Base-by-base conservation (phyloP, 2,113 vertebrate genomes). In the Cichladusa arquata region DNA sequence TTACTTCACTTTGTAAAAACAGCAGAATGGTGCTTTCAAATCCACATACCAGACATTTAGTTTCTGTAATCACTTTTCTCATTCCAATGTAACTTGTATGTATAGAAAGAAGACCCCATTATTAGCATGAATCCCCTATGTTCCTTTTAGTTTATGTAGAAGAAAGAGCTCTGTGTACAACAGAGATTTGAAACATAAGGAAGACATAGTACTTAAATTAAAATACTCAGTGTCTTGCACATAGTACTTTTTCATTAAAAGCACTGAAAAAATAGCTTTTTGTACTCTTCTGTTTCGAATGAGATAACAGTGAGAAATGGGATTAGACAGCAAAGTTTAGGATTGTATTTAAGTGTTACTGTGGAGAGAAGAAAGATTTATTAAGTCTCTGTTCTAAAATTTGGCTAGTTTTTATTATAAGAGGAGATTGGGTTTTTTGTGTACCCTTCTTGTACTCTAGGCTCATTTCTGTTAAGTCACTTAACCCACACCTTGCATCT, bases 71-170 rank as follows among this genome's bases (percentile, higher is more conserved):
- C 11, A 25, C 31, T 76, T 88, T 58, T 73, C 12, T 47, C n/a
- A 71, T 89, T 76, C 8, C 31, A 18, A 5, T 0, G 0, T 58
- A 45, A 28, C 1, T 61, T 58, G 22, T 14, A 2, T 76, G 9
- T 61, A 8, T 86, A 50, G 60, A 40, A 78, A 42, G 26, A 51
- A 51, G 53, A 70, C 10, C 14, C 13, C 5, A 0, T 66, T 90
- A 19, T 45, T 87, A 40, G 12, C 3, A 11, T 42, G 60, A 78
- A 33, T 8, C 12, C 24, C 8, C 14, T 38, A 3, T 72, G 6
- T 86, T 92, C 14, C 23, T 87, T 80, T 58, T 38, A 47, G 22
- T 70, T 82, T 56, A 40, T 42, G 2, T 88, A 8, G 51, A 53
- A 84, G 16, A 47, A 53, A 48, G 12, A 44, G 17, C 8, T 45